A percentile compares a stretch with the other conserved stretches of the same genome.
phyloP scores from a whole-genome alignment of 2,113 vertebrate species.

The Saccopteryx leptura region DNA sequence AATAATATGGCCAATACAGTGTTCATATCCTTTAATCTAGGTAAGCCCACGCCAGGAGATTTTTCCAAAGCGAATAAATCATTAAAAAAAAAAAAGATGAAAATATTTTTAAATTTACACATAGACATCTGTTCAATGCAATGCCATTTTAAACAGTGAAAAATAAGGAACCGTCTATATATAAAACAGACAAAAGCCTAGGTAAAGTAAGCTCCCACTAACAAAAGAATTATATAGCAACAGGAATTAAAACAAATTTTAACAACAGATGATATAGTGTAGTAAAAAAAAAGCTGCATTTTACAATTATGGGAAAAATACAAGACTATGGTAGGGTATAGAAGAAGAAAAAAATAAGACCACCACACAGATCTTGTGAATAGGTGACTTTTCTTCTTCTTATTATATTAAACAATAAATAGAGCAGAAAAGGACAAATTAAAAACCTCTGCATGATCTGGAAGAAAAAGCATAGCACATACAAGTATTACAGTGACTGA shows the following conservation, averaged over 20 bases:
- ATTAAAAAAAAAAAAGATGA: background rate
- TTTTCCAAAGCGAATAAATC: constrained; percentile 38
- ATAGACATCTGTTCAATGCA: background rate
- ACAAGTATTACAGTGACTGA: background rate
- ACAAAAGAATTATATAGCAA: background rate
- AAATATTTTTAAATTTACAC: background rate
- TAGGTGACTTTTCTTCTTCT: background rate
- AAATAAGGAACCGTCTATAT: constrained; percentile 5
- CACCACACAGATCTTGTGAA: background rate
- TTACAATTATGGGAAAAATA: background rate
- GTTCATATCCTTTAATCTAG: constrained; percentile 36
- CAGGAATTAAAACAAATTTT: background rate
- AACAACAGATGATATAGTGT: background rate
- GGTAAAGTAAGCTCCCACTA: background rate
- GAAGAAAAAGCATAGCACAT: background rate
- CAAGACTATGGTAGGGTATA: background rate
- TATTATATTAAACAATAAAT: background rate
- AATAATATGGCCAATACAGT: constrained; percentile 23
- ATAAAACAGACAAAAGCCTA: constrained; percentile 16
- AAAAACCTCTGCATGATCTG: background rate
- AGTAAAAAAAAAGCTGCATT: background rate
- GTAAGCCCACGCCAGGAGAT: background rate
- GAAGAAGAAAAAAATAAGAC: background rate
- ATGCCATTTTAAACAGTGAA: constrained; percentile 34
- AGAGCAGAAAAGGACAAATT: background rate